Base-by-base conservation (phyloP, 2,888 invertebrate genomes). In the Acanthopleura granulata region DNA sequence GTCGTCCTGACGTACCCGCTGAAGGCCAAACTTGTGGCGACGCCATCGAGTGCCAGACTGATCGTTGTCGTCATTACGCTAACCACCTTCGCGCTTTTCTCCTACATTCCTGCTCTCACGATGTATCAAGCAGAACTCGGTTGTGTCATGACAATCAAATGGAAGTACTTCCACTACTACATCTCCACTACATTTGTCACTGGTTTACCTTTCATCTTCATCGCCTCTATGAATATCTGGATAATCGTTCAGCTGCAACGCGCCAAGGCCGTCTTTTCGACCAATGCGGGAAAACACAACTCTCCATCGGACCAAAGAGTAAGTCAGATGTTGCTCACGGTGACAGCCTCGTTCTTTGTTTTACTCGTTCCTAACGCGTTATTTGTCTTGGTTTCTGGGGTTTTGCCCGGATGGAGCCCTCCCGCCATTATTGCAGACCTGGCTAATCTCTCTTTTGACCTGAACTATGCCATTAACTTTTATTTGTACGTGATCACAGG, bases 391-490 rank as follows among this genome's bases (percentile, higher is more conserved):
- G 11, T 73, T 4, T 29, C 74, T 18, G 76, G 66, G 14, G 76
- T 79, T 15, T 69, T 75, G 16, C 71, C 73, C 18, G 75, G 75
- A 18, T 79, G 77, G 79, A 27, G 18, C 0, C 15, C 51, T 14
- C 62, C 76, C 50, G 30, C 30, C 40, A 12, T 29, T 29, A 1
- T 51, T 76, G 15, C 49, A 25, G 79, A 76, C n/a, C 76, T 77
- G 6, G 71, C 74, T 27, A 73, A 76, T 27, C 71, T 79, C 51
- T 74, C 76, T 22, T 79, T 77, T 76, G 79, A 79, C 14, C 40
- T 79, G 18, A 84, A 84, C 73, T 84, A 82, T 50, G 77, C 79
- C 49, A 76, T 80, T 49, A 84, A 84, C 74, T 84, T 84, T 71
- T 78, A 83, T 69, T 77, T 84, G 14, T 84, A 83, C 69, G 76